phyloP scores from a whole-genome alignment of 2,797 vertebrate species.

The Lacerta viridis region DNA sequence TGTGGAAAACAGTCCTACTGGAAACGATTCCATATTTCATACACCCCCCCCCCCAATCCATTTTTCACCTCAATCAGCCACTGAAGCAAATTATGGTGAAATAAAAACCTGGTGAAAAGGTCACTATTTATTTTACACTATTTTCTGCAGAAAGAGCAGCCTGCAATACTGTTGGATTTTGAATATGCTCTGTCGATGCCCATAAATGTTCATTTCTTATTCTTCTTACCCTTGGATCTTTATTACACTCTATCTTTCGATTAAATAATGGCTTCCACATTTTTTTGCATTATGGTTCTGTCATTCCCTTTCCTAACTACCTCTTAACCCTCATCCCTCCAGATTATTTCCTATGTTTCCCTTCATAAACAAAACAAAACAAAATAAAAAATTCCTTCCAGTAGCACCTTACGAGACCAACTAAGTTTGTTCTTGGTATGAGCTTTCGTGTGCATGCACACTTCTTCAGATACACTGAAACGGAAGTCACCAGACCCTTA shows the following conservation, averaged over 20 bases:
- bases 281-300: not conserved
- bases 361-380: too few relatives aligned
- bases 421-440: too few relatives aligned
- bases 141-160: not conserved
- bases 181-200: not conserved
- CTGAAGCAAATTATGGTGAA: not conserved
- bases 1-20: not conserved
- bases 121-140: not conserved
- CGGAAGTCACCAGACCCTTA: too few relatives aligned
- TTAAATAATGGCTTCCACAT: not conserved
- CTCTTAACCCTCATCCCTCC: not conserved
- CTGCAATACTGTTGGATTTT: not conserved
- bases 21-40: too few relatives aligned
- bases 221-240: not conserved
- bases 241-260: not conserved
- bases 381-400: too few relatives aligned
- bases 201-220: not conserved
- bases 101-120: not conserved
- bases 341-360: not conserved
- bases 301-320: too few relatives aligned
- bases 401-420: too few relatives aligned
- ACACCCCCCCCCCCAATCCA: not conserved
- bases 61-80: not conserved
- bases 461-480: too few relatives aligned
- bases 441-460: too few relatives aligned